phyloP scores from a whole-genome alignment of 2,113 vertebrate genomes.

The Rhea americana region DNA sequence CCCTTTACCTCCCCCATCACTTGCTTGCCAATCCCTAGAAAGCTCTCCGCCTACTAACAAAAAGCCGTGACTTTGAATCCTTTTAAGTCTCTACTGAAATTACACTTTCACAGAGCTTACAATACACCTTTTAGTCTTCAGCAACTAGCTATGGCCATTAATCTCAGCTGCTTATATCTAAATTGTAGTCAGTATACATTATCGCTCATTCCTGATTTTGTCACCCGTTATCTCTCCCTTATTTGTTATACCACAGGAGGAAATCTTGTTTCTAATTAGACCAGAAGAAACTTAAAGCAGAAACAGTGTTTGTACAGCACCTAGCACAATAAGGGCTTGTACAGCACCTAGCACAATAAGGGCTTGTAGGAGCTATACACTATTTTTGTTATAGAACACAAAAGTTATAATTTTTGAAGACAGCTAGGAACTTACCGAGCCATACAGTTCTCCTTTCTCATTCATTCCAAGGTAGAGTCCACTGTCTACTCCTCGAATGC shows the following conservation, averaged over 20 bases:
- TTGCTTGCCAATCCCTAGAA: slow-evolving; percentile 15
- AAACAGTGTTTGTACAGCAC: neutral
- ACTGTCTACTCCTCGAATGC: slow-evolving; percentile 98
- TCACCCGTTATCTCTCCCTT: neutral
- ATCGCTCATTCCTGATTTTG: neutral
- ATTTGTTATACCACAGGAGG: neutral
- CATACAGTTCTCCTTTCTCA: slow-evolving; percentile 91
- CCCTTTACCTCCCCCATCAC: neutral
- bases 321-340: neutral
- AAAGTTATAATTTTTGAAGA: neutral
- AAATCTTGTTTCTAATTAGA: neutral
- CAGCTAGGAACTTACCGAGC: slow-evolving; percentile 88
- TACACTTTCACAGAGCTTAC: neutral
- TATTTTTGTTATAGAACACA: neutral
- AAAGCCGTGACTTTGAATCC: neutral
- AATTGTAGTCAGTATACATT: neutral
- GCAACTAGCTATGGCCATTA: neutral
- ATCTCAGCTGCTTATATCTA: neutral
- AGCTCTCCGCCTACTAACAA: neutral
- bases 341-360: neutral
- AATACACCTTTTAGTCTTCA: neutral
- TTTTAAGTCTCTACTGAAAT: neutral
- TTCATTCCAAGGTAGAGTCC: slow-evolving; percentile 98
- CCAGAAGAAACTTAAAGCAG: neutral
- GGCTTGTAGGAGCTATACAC: neutral